Evolutionary conservation across 2,888 invertebrate genomes (phyloP).

Genomic region (Eumacrocentrus americanus): DNA sequence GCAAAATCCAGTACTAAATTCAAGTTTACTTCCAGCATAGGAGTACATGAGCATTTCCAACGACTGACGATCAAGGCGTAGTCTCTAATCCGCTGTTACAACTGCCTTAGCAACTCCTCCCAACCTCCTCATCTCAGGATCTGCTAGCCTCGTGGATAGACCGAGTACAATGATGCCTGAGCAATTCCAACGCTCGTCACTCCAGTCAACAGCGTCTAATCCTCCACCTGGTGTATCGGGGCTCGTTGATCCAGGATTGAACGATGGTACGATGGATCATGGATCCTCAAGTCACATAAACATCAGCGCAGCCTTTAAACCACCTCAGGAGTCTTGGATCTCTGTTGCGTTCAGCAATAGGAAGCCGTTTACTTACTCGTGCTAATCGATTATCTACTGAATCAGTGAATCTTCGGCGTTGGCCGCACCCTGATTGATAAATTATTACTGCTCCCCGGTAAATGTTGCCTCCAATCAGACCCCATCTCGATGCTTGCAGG

Average conservation of each 20-base stretch:
- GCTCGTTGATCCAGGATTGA: slow-evolving; percentile 12
- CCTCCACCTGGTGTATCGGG: neutral
- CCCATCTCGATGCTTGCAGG: no score
- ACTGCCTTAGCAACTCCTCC: no score
- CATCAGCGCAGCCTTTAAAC: neutral
- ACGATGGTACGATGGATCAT: slow-evolving; percentile 1
- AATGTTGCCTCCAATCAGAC: slow-evolving; percentile 12
- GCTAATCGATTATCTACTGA: slow-evolving; percentile 18
- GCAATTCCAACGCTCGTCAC: neutral
- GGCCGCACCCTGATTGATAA: slow-evolving; percentile 21
- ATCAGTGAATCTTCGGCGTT: slow-evolving; percentile 26
- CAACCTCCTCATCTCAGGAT: no score
- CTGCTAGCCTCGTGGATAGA: no score
- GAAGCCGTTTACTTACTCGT: slow-evolving; percentile 15
- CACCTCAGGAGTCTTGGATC: no score
- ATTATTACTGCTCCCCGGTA: slow-evolving; percentile 10
- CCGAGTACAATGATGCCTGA: no score
- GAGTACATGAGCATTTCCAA: no score
- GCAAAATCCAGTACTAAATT: no score
- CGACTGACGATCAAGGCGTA: no score
- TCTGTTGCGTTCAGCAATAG: no score
- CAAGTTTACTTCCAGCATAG: no score
- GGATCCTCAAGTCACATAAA: neutral
- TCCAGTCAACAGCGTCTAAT: neutral
- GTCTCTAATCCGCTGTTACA: no score